Base-by-base conservation (phyloP, 2,113 vertebrate species). In the Asarcornis scutulata region DNA sequence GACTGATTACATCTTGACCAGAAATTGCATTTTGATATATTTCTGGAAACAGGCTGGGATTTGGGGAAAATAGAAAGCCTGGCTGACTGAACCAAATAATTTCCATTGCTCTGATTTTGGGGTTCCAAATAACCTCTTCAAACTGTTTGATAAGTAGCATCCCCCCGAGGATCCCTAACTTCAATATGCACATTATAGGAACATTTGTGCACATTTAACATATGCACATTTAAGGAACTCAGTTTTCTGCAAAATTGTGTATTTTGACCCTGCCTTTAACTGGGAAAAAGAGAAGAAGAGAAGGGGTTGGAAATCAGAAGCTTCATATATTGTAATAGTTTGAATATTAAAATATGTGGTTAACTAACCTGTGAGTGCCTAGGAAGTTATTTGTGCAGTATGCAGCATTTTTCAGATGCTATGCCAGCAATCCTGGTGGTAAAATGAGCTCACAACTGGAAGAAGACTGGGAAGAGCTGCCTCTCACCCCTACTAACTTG, bases 101-200 rank as follows among this genome's bases (percentile, higher is more conserved):
- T 62, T 42, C 48, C 7, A 5, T 46, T 62, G 62, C 32, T 44
- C 34, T 46, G 26, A n/a, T 71, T 77, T 50, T 32, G 75, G 12
- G 16, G 15, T 27, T 74, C 63, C 52, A 56, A 13, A 27, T 31
- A 36, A 3, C 7, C 0, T 17, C 13, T 7, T 21, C 3, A 1
- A 40, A 42, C 13, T 8, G 23, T 59, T 46, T 25, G 67, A 66
- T 34, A 34, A 74, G 31, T 2, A 0, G 16, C 25, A 2, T 38
- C 3, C 2, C 63, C 67, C 20, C 11, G 42, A 52, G 59, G 32
- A 9, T 27, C 44, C 46, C 2, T 31, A 2, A 13, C 34, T 58
- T 20, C 42, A 4, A 0, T 6, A 0, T 1, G 1, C 14, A 1
- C 1, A 0, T 9, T 29, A 9, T 3, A 34, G 13, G 9, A 67